Conservation (phyloP, 2,888 invertebrate genomes). For the Leptogaster cylindrica region DNA sequence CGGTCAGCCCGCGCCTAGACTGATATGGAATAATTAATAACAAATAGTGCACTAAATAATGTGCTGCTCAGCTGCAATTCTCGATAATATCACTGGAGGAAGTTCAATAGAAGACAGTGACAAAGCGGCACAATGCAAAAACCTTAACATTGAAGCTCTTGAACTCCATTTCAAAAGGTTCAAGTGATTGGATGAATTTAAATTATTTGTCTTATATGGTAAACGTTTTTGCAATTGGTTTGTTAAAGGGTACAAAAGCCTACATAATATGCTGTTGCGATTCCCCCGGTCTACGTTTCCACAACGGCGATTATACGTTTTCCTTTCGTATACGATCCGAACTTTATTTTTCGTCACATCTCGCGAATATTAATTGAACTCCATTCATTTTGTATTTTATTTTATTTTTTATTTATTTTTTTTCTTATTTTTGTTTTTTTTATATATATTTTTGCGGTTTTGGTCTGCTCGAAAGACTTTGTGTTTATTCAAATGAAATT, state of each 20-base stretch:
- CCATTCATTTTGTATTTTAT: slow-evolving; percentile 38
- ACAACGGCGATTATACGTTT: neutral
- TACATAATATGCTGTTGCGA: slow-evolving; percentile 4
- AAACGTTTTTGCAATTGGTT: no score
- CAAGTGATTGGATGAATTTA: slow-evolving; percentile 36
- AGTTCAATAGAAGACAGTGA: no score
- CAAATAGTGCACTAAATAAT: slow-evolving; percentile 11
- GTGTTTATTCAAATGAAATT: slow-evolving; percentile 28
- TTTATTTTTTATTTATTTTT: slow-evolving; percentile 29
- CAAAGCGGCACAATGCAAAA: slow-evolving; percentile 19
- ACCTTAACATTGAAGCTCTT: slow-evolving; percentile 17
- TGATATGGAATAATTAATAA: neutral
- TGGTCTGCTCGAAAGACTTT: slow-evolving; percentile 20
- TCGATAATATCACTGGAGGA: no score
- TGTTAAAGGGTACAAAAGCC: neutral
- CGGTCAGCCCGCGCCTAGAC: slow-evolving; percentile 7
- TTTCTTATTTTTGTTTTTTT: no score
- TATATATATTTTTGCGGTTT: no score
- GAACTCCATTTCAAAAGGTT: slow-evolving; percentile 37
- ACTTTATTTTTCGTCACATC: slow-evolving; percentile 40
- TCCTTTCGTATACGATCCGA: slow-evolving; percentile 7
- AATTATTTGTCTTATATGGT: slow-evolving; percentile 15
- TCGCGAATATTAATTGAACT: slow-evolving; percentile 37
- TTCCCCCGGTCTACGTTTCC: neutral
- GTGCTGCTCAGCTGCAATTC: no score